Evolutionary conservation across 2,113 vertebrate species (phyloP), one percentile per base, ranked within the genome.

Genomic region (Rallus limicola): DNA sequence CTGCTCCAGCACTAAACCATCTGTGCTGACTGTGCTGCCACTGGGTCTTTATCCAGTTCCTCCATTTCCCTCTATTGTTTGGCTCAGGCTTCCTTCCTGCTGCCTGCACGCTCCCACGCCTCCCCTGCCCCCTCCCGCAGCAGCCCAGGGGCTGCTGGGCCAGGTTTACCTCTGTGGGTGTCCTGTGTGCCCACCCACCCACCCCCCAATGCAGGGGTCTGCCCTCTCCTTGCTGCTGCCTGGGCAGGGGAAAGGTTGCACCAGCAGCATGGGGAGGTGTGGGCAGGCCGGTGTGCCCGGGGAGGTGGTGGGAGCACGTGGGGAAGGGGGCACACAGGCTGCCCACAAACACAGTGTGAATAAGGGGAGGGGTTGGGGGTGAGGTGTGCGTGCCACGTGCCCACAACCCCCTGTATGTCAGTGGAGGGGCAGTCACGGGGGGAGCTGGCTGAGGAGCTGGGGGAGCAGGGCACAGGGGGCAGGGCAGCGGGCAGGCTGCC

Each of bases 21-120:
- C 97, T 95, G 94, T 85, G 93, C 91, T 94, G 58, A 77, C 95
- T 97, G 58, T 87, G 93, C 94, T 93, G 92, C 87, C 93, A 86
- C 94, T 81, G 60, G 55, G 9, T 90, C 84, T 91, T 92, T 87
- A 91, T 90, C 95, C 96, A 97, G 95, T 97, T 97, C 98, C 97
- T 98, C 97, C 98, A 97, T 97, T 98, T 98, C 98, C 98, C 97
- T 76, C 98, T 98, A 98, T 98, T 98, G 98, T 98, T 98, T 90
- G 16, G 88, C 9, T 13, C 92, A 90, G 94, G 97, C 97, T 98
- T 98, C 98, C 98, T 98, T 98, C 98, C 98, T 98, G 97, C 96
- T 87, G 93, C 95, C 92, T 96, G 94, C 80, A 26, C 4, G 82
- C 90, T 96, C 96, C 96, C 95, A 95, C 95, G 81, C 93, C 95